phyloP scores from a whole-genome alignment of 2,113 vertebrate genomes.

The Vulpes ferrilata region DNA sequence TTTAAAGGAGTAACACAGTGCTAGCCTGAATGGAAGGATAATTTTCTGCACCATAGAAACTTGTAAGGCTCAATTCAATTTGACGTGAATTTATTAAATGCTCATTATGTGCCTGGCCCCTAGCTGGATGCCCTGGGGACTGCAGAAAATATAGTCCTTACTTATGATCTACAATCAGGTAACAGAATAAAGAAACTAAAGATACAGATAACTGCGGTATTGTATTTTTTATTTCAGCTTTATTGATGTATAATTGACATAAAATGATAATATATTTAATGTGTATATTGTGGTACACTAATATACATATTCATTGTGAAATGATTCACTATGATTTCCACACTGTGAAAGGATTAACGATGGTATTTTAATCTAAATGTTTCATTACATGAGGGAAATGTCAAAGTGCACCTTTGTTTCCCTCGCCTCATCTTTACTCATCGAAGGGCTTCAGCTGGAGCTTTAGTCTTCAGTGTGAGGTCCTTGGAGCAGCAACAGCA shows the following conservation, averaged over 20 bases:
- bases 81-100: not conserved
- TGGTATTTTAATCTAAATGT: not conserved
- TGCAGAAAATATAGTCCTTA: conserved; percentile 20
- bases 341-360: not conserved
- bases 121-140: not conserved
- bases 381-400: not conserved
- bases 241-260: not conserved
- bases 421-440: not conserved
- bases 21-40: not conserved
- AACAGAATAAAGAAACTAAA: not conserved
- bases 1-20: not conserved
- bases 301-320: not conserved
- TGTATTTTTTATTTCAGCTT: not conserved
- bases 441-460: not conserved
- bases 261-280: not conserved
- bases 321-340: not conserved
- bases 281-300: not conserved
- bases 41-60: conserved; percentile 3
- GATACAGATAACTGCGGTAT: not conserved
- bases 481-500: not conserved
- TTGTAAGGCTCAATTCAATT: not conserved
- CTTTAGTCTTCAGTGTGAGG: not conserved
- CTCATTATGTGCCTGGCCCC: not conserved
- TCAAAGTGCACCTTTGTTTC: not conserved
- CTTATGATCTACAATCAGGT: not conserved